Evolutionary conservation across 2,113 vertebrate genomes (phyloP).

Genomic region (Acanthochromis polyacanthus): DNA sequence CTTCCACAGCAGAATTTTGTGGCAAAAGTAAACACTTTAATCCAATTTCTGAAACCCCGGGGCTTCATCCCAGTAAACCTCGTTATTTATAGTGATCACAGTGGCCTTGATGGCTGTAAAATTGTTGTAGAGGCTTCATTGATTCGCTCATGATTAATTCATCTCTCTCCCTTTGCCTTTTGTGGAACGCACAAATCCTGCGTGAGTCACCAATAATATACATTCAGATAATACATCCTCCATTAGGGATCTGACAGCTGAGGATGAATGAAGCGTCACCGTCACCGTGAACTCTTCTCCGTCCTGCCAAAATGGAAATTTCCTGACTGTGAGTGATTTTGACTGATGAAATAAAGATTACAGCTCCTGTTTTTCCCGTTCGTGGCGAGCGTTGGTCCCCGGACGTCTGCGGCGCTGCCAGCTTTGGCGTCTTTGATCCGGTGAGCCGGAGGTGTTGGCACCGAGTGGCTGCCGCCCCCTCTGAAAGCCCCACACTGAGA

Average conservation of each 20-base stretch:
- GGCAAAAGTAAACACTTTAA: constrained; percentile 78
- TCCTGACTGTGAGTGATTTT: not conserved
- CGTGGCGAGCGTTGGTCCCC: constrained; percentile 3
- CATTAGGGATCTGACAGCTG: constrained; percentile 44
- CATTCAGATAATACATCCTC: constrained; percentile 30
- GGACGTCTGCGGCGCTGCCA: constrained; percentile 47
- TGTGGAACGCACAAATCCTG: constrained; percentile 50
- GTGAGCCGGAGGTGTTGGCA: constrained; percentile 76
- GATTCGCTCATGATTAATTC: constrained; percentile 79
- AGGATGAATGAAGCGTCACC: constrained; percentile 43
- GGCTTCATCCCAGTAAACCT: constrained; percentile 58
- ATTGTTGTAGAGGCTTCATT: constrained; percentile 60
- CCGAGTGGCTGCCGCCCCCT: constrained; percentile 71
- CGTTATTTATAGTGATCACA: constrained; percentile 76
- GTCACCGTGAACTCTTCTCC: constrained; percentile 5
- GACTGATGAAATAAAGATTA: constrained; percentile 13
- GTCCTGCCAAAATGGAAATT: not conserved
- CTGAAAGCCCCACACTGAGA: constrained; percentile 57
- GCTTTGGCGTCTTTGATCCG: constrained; percentile 75
- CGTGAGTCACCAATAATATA: constrained; percentile 66
- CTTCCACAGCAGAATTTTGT: constrained; percentile 39
- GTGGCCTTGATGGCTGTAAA: constrained; percentile 63
- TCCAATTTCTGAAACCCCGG: constrained; percentile 72
- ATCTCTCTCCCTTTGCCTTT: constrained; percentile 57
- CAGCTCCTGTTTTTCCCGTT: constrained; percentile 8